Evolutionary conservation across 2,888 invertebrate genomes (phyloP), one percentile per base, ranked within the genome.

Genomic region (Agrilus mali): DNA sequence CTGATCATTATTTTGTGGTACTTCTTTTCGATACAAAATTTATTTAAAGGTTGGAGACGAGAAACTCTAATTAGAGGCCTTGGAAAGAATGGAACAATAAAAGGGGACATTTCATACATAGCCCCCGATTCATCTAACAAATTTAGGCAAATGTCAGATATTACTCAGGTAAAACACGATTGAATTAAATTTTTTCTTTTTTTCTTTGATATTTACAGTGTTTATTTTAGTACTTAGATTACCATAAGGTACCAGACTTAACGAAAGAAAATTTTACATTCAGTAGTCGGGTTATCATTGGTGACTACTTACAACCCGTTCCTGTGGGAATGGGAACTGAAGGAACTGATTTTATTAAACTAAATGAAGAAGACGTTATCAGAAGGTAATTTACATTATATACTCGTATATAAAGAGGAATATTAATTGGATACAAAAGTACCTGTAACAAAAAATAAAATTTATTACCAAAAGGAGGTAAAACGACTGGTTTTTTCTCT

Each of bases 71-170:
- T 95, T 56, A 80, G 84, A 50, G 87, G 88, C 5, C 74, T 94
- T 7, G 89, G 88, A 6, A 82, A 86, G 53, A 84, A 80, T 56
- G 92, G 93, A 33, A 82, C 85, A 50, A 82, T 88, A 50, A 83
- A 86, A 53, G 94, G 96, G n/a, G 95, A 96, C 60, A 95, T 97
- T 37, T 78, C 82, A 45, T 97, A 97, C 67, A 80, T 81, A 50
- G 77, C 82, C 8, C 82, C 82, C 0, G 80, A 79, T 49, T 65
- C 73, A 2, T 59, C 68, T 7, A 62, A 74, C 53, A 76, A 76
- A 51, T 69, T 82, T 38, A 77, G 77, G 54, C 75, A 75, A 45
- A 71, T 76, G 66, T 78, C 77, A 31, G 82, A 82, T 53, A 65
- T 82, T 50, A 74, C 77, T 43, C 69, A 75, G 66, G 80, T 81